A percentile compares a stretch with the other conserved stretches of the same genome.
These are phyloP conservation scores for Ornithoptera priamus DNA, from an alignment of 2,888 invertebrate species.

Conservation along the genomic window DNA sequence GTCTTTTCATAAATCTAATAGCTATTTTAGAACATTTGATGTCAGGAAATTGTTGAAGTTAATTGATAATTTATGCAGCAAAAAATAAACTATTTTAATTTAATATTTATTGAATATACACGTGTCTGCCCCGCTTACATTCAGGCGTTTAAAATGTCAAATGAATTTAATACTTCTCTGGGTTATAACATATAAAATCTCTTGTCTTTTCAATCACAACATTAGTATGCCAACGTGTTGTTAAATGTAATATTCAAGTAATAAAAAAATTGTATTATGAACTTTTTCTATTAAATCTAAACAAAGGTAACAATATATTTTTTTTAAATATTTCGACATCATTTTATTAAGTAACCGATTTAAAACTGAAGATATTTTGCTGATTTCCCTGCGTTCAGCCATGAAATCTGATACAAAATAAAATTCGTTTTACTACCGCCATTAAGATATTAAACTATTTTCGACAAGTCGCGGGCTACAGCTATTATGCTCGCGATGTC, in stretches of 20 bases:
- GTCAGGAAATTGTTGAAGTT: not conserved
- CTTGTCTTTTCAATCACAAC: no score
- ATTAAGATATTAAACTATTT: slow-evolving; percentile 19
- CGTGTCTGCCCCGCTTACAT: not conserved
- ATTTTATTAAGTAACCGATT: not conserved
- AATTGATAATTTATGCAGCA: not conserved
- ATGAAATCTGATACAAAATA: slow-evolving; percentile 12
- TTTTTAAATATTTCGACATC: not conserved
- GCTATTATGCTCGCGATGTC: slow-evolving; percentile 22
- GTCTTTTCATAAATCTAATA: slow-evolving; percentile 32
- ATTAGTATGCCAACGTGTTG: no score
- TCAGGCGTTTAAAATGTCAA: not conserved
- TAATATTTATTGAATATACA: not conserved
- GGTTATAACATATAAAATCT: not conserved
- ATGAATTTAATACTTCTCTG: not conserved
- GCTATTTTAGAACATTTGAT: slow-evolving; percentile 13
- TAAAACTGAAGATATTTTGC: not conserved
- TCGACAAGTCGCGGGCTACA: not conserved
- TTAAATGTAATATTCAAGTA: not conserved
- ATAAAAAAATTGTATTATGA: not conserved
- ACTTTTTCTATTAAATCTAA: no score
- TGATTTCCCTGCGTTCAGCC: not conserved
- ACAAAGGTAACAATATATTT: not conserved
- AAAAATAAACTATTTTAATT: not conserved
- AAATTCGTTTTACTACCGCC: slow-evolving; percentile 2